Base-by-base conservation (phyloP, 1,140 invertebrate genomes). In the Matsumurasca onukii region DNA sequence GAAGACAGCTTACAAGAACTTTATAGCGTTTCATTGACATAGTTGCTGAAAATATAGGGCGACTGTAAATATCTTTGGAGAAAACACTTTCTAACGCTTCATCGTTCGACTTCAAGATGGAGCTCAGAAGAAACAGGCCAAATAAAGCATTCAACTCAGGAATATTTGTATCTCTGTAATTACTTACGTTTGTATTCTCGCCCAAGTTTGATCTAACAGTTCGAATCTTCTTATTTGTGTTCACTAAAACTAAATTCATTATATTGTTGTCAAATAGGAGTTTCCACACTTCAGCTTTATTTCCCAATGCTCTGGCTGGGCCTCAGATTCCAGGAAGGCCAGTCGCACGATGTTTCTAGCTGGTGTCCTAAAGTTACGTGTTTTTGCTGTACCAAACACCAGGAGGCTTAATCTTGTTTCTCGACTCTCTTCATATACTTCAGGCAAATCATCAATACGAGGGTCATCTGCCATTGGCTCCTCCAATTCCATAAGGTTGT, bases 241-340 rank as follows among this genome's bases (percentile, higher is more conserved):
- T 12, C 9, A 17, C 30, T 13, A 66, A 39, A 51, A 66, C 31
- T 66, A n/a, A 24, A n/a, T n/a, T 13, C 45, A 66, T 66, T 22
- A 51, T 30, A 66, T 66, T 29, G 3, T 12, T 20, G 52, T 66
- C 65, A 66, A 66, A 66, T 24, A 66, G 30, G 17, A 66, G 24
- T 51, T 29, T 51, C 65, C 65, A 66, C 29, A 66, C 63, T 20
- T 65, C 63, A 20, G 30, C 34, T 49, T 66, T 66, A 12, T 66
- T 20, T 49, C 65, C 65, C 31, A 66, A 52, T 29, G n/a, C 24
- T 31, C 25, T 66, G 24, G 65, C 48, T 25, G 25, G n/a, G 3
- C 65, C 64, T n/a, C 9, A 20, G 13, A 66, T 48, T 12, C 34
- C 65, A 9, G 48, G 45, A 12, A 66, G 31, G 5, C 45, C 27